These are phyloP conservation scores for Camelus bactrianus DNA, from an alignment of 2,113 vertebrate genomes.

Conservation along the genomic window DNA sequence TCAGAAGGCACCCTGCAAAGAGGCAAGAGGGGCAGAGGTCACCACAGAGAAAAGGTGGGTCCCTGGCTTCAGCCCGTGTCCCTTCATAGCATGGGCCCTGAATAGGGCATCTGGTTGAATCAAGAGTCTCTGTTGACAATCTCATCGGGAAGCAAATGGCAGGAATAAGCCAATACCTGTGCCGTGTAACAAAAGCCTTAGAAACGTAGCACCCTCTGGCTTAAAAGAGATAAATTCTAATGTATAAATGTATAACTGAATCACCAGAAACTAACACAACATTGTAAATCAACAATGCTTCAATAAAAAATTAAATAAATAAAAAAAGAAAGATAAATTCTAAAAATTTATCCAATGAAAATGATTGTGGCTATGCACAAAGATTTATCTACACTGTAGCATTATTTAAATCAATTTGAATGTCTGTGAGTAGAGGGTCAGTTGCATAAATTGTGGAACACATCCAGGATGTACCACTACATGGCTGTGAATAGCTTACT, in stretches of 20 bases:
- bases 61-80: neutral
- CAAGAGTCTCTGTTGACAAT: neutral
- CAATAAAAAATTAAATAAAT: too few relatives aligned
- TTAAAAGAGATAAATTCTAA: neutral
- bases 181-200: neutral
- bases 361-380: neutral
- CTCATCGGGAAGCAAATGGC: neutral
- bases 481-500: neutral
- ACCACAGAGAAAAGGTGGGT: neutral
- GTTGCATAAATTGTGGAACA: neutral
- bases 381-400: neutral
- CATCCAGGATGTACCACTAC: neutral
- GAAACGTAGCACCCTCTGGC: neutral
- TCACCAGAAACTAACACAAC: too few relatives aligned
- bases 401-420: neutral
- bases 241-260: too few relatives aligned
- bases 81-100: neutral
- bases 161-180: neutral
- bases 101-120: neutral
- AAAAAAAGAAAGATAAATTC: neutral
- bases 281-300: too few relatives aligned
- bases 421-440: neutral
- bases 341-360: neutral
- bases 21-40: neutral
- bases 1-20: constrained; percentile 91